These are phyloP conservation scores for Arothron firmamentum DNA, from an alignment of 2,113 vertebrate genomes.

Conservation along the genomic window DNA sequence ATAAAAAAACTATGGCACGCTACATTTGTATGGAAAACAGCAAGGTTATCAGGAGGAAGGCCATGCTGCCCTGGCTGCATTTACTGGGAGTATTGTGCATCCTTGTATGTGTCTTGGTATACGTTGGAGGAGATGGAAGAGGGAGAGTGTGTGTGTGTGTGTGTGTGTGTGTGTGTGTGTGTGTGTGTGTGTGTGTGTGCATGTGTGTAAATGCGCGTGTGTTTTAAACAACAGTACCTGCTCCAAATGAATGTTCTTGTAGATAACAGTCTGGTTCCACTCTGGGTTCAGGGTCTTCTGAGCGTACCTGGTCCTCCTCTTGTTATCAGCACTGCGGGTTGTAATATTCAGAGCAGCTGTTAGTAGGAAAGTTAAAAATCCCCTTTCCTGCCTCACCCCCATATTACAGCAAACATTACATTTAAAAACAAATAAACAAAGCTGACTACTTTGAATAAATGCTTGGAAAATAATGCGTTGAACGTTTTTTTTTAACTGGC, in stretches of 20 bases:
- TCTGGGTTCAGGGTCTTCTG: constrained; percentile 97
- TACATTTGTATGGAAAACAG: no score
- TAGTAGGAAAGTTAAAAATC: constrained; percentile 8
- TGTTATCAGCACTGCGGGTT: constrained; percentile 89
- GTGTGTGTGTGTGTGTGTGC: constrained; percentile 8
- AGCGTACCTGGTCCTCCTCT: constrained; percentile 89
- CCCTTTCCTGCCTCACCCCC: constrained; percentile 1
- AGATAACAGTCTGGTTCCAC: constrained; percentile 99
- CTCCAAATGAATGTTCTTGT: constrained; percentile 96
- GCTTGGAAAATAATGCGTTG: constrained; percentile 25
- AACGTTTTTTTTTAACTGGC: constrained; percentile 3
- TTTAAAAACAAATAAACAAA: not conserved
- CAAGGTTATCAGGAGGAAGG: no score
- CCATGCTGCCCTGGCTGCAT: not conserved
- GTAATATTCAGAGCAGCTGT: constrained; percentile 41
- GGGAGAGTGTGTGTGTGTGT: constrained; percentile 8
- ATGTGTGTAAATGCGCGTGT: not conserved
- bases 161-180: constrained; percentile 1
- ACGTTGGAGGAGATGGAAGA: constrained; percentile 2
- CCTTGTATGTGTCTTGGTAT: not conserved
- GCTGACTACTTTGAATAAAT: constrained; percentile 20
- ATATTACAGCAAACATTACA: constrained; percentile 28
- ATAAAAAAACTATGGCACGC: no score
- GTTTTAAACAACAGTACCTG: constrained; percentile 77
- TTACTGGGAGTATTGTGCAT: not conserved